These are phyloP conservation scores for Pedetes capensis DNA, from an alignment of 2,113 vertebrate species.

Conservation along the genomic window DNA sequence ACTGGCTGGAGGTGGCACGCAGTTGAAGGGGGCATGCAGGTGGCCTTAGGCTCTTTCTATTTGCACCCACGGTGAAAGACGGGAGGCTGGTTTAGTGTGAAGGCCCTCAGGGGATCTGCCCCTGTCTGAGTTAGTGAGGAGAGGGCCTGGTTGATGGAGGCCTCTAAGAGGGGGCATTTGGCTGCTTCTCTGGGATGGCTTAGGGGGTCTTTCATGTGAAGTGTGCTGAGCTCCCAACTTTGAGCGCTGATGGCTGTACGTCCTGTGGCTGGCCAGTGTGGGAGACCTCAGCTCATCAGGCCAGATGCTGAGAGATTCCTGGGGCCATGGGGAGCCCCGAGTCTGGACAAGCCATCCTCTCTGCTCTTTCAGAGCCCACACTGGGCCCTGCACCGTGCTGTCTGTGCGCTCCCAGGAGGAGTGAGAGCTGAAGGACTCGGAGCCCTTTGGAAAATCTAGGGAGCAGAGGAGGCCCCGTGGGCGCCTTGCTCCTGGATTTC, in stretches of 20 bases:
- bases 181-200: accelerated
- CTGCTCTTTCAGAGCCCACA: background rate
- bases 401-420: background rate
- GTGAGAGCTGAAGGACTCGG: accelerated
- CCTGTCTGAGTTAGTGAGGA: background rate
- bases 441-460: accelerated
- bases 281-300: background rate
- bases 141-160: background rate
- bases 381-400: background rate
- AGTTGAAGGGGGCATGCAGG: background rate
- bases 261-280: accelerated
- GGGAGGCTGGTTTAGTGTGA: accelerated
- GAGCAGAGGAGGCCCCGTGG: accelerated
- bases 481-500: background rate
- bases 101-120: too few relatives aligned
- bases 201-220: accelerated
- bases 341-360: accelerated
- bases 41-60: background rate
- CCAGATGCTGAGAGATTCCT: accelerated
- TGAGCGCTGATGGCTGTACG: accelerated
- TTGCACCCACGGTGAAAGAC: accelerated
- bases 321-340: accelerated
- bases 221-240: background rate
- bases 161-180: too few relatives aligned
- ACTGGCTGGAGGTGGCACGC: accelerated